Conservation (phyloP, 2,888 invertebrate genomes). For the Nymphalis c-album region DNA sequence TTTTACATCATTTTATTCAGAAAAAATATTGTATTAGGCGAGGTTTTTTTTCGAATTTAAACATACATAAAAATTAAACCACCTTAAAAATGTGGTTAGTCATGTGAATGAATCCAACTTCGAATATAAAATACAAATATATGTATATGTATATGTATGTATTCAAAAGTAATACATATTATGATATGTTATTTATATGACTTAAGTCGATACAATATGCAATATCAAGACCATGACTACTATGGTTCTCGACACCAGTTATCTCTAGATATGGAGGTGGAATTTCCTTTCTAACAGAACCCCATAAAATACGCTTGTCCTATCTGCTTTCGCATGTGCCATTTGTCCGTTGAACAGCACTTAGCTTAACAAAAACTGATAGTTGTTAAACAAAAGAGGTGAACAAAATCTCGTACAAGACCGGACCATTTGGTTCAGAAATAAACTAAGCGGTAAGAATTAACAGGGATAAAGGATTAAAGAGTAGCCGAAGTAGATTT, state of each 20-base stretch:
- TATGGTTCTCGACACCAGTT: constrained; percentile 41
- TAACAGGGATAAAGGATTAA: constrained; percentile 80
- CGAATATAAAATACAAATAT: too few relatives aligned
- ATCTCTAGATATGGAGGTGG: constrained; percentile 48
- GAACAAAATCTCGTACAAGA: constrained; percentile 74
- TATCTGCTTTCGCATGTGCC: constrained; percentile 68
- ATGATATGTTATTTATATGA: constrained; percentile 5
- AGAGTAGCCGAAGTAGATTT: constrained; percentile 81
- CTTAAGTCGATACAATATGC: constrained; percentile 32
- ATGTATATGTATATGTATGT: too few relatives aligned
- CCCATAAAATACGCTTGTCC: constrained; percentile 62
- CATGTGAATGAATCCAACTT: too few relatives aligned
- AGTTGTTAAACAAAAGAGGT: constrained; percentile 78
- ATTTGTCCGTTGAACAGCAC: constrained; percentile 77
- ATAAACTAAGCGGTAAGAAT: constrained; percentile 82
- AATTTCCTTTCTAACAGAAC: constrained; percentile 52
- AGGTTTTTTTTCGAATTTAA: too few relatives aligned
- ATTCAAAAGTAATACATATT: constrained; percentile 13
- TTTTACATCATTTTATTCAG: too few relatives aligned
- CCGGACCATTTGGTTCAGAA: constrained; percentile 74
- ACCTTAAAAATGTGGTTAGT: too few relatives aligned
- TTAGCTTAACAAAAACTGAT: constrained; percentile 81
- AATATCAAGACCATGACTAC: constrained; percentile 39
- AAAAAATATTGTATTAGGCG: too few relatives aligned
- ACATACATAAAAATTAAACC: too few relatives aligned